Conservation (phyloP, 2,113 vertebrate genomes). For the Sylvia atricapilla region DNA sequence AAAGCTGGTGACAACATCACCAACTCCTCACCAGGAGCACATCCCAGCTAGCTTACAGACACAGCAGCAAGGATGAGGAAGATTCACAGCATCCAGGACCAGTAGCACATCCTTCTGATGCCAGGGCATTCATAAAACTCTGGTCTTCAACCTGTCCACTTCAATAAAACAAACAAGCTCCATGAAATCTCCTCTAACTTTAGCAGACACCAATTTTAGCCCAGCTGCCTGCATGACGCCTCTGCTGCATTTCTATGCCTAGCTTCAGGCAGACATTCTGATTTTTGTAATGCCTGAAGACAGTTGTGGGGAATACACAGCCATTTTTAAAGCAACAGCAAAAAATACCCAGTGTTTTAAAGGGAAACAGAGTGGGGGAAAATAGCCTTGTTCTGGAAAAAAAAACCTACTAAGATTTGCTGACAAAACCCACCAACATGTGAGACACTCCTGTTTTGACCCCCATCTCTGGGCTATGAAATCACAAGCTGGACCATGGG, state of each 20-base stretch:
- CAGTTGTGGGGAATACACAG: background rate
- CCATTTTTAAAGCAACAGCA: background rate
- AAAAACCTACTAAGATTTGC: background rate
- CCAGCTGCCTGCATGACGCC: background rate
- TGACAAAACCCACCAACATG: background rate
- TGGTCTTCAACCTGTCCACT: background rate
- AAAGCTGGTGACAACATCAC: background rate
- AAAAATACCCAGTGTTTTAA: background rate
- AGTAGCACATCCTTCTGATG: background rate
- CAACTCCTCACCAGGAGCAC: background rate
- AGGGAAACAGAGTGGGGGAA: background rate
- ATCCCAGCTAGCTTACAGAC: background rate
- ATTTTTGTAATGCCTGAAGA: background rate
- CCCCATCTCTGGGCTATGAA: background rate
- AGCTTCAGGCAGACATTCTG: background rate
- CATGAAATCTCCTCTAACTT: background rate
- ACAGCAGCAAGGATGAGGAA: background rate
- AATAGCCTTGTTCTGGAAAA: background rate
- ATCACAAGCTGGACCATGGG: background rate
- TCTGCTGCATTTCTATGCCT: background rate
- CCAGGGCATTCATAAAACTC: background rate
- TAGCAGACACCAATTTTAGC: slow-evolving; percentile 2
- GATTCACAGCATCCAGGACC: background rate
- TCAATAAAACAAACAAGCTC: background rate
- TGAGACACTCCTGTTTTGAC: background rate